Evolutionary conservation across 1,140 invertebrate species (phyloP), one percentile per base, ranked within the genome.

Genomic region (Sitodiplosis mosellana): DNA sequence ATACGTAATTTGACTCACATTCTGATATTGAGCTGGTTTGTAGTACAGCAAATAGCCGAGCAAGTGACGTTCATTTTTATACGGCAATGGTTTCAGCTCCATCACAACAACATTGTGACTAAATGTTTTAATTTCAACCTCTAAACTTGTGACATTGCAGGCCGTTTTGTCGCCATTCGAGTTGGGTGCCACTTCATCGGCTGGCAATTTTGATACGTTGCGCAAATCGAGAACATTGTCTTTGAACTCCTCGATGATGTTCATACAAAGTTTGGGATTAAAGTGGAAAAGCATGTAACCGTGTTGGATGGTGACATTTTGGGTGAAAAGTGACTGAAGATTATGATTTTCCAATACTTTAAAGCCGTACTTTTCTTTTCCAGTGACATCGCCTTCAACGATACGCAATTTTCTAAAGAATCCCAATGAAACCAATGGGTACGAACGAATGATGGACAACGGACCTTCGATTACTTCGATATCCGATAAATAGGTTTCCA

Each of bases 141-240:
- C 60, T 20, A 87, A 56, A 22, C 66, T 57, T 11, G 70, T 69
- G 11, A 83, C 73, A 55, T 83, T 78, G 82, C 90, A 94, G 40
- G 85, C 78, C 15, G 84, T 81, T 67, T 86, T 87, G 59, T 94
- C 84, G 19, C 94, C 94, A 64, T 98, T 98, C 17, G 87, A 86
- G 55, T 76, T 78, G 1, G 64, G 60, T 1, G 86, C 83, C 1
- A 94, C 84, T 59, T 94, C 89, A 14, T 72, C 65, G 27, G 83
- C 78, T 37, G 73, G 74, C 50, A 79, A 69, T 14, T 59, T 59
- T 7, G 41, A 18, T 11, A 43, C 41, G 20, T 43, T 18, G 18
- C 18, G 17, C 4, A 19, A 70, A 36, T 66, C 59, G 7, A 58
- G 60, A 7, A 56, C 48, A 11, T 66, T 60, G 27, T 54, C 51